Evolutionary conservation across 2,888 invertebrate species (phyloP).

Genomic region (Phyllotreta cruciferae): DNA sequence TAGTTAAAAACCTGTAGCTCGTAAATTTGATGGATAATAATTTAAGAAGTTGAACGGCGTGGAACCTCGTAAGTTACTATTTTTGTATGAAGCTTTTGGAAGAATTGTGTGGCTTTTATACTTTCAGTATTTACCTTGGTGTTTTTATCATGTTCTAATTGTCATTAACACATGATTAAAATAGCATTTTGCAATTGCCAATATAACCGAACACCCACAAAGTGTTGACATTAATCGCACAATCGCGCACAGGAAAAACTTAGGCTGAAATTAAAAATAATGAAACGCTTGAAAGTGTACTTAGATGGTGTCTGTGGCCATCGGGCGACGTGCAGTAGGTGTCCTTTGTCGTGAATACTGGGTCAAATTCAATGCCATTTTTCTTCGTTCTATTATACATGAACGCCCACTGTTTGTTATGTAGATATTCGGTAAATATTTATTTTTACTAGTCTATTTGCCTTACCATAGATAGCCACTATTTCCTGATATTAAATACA

Average conservation of each 20-base stretch:
- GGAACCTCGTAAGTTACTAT: no score
- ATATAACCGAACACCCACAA: no score
- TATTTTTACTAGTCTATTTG: constrained; percentile 6
- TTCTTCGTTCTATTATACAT: constrained; percentile 16
- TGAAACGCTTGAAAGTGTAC: constrained; percentile 22
- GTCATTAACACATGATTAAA: no score
- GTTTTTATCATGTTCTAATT: no score
- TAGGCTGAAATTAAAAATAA: constrained; percentile 16
- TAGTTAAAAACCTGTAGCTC: constrained; percentile 5
- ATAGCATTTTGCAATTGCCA: no score
- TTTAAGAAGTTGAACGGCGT: background rate
- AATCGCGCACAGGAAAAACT: constrained; percentile 27
- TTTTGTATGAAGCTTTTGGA: no score
- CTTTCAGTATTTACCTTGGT: no score
- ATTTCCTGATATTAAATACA: background rate
- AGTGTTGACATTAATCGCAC: constrained; percentile 22
- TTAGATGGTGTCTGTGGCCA: constrained; percentile 20
- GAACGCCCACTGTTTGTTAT: constrained; percentile 25
- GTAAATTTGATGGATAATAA: constrained; percentile 7
- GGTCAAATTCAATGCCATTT: constrained; percentile 31
- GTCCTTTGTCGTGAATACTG: constrained; percentile 30
- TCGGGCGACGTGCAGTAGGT: constrained; percentile 24
- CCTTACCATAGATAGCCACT: constrained; percentile 19
- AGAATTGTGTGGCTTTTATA: no score
- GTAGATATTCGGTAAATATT: constrained; percentile 19